phyloP scores from a whole-genome alignment of 2,797 vertebrate genomes.

The Platyrinchus mystaceus region DNA sequence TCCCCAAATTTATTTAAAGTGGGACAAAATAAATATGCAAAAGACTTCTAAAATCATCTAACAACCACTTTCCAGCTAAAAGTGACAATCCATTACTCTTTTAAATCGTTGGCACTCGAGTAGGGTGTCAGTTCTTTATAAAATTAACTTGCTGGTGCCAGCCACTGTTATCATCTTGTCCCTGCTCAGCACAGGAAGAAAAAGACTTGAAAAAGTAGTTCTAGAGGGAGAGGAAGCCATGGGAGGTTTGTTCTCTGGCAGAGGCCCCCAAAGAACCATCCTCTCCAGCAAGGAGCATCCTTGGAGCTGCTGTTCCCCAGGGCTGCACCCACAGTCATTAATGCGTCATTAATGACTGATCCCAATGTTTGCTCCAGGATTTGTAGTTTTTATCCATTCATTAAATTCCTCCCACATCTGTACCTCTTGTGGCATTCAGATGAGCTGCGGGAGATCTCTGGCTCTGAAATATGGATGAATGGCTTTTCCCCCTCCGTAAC shows the following conservation, averaged over 20 bases:
- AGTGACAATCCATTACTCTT: slow-evolving; percentile 70
- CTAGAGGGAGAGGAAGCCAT: not conserved
- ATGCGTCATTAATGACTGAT: rapidly evolving
- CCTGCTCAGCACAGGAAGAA: not conserved
- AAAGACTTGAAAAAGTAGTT: not conserved
- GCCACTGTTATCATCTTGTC: slow-evolving; percentile 42
- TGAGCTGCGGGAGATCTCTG: not conserved
- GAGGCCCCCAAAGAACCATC: not conserved
- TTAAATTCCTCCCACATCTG: not conserved
- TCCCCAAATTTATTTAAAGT: slow-evolving; percentile 74
- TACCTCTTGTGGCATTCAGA: not conserved
- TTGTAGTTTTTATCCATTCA: not conserved
- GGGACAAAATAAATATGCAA: slow-evolving; percentile 75
- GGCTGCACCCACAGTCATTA: not conserved
- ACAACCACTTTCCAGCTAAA: slow-evolving; percentile 68
- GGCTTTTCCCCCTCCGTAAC: not conserved
- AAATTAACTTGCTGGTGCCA: slow-evolving; percentile 63
- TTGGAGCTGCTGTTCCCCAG: not conserved
- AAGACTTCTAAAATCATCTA: slow-evolving; percentile 67
- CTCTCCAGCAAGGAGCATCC: not conserved
- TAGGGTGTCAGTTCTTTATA: slow-evolving; percentile 35
- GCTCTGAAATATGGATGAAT: not conserved
- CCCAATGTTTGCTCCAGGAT: not conserved
- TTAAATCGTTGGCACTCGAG: slow-evolving; percentile 56
- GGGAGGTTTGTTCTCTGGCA: not conserved